A percentile compares a stretch with the other conserved stretches of the same genome.
These are phyloP conservation scores for Acridotheres tristis DNA, from an alignment of 2,797 vertebrate species.

Conservation along the genomic window DNA sequence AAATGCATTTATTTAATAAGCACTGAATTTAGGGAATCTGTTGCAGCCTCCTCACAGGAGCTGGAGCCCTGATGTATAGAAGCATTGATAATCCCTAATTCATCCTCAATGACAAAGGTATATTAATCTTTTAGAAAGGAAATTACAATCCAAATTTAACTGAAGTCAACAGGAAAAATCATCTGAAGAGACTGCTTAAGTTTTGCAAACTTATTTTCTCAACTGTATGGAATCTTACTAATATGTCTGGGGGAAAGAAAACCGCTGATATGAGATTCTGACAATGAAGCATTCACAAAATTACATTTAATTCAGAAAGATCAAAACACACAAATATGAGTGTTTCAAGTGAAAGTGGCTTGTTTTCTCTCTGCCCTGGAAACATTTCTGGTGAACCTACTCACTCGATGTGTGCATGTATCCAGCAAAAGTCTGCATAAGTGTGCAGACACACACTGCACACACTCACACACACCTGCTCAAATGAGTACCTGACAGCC, in stretches of 20 bases:
- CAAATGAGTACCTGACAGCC: background rate
- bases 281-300: background rate
- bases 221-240: background rate
- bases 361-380: background rate
- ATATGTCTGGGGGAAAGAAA: background rate
- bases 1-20: background rate
- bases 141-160: background rate
- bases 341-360: background rate
- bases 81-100: background rate
- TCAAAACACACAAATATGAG: background rate
- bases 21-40: background rate
- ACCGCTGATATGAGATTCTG: background rate
- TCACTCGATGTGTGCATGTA: accelerated
- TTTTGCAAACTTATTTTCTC: background rate
- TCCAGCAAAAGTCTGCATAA: background rate
- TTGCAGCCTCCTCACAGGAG: background rate
- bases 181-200: background rate
- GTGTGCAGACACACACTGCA: background rate
- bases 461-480: too few species aligned
- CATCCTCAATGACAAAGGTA: background rate
- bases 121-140: background rate
- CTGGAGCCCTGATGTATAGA: background rate
- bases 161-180: background rate
- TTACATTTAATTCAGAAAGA: background rate
- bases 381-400: background rate